Conservation (phyloP, 2,113 vertebrate species). For the Delphinus delphis region DNA sequence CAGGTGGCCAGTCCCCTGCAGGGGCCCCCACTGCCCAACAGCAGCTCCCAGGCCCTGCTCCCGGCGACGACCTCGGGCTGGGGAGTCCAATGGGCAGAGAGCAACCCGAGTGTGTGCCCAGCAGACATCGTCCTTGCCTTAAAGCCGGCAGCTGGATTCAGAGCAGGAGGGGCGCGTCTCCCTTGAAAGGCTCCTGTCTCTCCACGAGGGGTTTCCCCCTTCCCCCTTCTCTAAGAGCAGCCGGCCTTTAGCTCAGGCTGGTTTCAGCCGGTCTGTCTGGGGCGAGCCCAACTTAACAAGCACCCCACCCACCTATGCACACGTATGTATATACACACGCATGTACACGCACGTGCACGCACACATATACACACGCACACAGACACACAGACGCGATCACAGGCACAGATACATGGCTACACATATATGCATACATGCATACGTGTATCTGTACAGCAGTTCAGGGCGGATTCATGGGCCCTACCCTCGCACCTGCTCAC, state of each 20-base stretch:
- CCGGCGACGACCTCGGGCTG: accelerated
- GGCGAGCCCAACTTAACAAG: neutral
- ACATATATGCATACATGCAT: accelerated
- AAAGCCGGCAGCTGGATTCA: accelerated
- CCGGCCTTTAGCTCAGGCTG: accelerated
- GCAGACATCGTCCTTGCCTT: accelerated
- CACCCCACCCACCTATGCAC: accelerated
- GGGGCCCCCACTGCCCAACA: neutral
- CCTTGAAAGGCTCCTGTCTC: neutral
- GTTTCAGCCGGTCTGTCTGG: neutral
- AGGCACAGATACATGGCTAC: accelerated
- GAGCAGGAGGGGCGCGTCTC: accelerated
- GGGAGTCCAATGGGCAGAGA: neutral
- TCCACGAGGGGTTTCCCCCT: accelerated
- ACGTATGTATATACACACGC: accelerated
- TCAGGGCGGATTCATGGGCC: neutral
- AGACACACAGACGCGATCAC: too few relatives aligned
- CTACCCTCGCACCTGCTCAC: accelerated
- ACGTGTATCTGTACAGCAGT: neutral
- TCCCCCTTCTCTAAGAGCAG: neutral
- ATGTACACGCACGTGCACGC: accelerated
- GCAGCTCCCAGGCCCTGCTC: neutral
- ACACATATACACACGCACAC: accelerated
- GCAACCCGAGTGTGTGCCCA: neutral
- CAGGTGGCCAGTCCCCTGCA: neutral